Percentiles rank a stretch among this genome's conserved stretches.
These are phyloP conservation scores for Propithecus coquereli DNA, from an alignment of 2,113 vertebrate genomes.

Conservation along the genomic window DNA sequence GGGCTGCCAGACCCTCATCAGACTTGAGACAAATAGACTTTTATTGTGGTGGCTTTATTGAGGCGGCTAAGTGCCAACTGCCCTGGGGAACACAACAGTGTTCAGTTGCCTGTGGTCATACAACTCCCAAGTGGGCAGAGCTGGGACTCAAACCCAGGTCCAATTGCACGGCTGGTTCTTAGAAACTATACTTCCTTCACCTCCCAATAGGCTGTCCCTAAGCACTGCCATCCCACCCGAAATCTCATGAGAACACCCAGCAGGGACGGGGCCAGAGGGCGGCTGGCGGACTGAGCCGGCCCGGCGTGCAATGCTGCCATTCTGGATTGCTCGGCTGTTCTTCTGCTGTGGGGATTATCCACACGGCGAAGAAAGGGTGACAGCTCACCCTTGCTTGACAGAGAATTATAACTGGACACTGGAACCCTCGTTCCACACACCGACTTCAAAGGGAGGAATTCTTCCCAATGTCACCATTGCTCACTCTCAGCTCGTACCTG, in stretches of 20 bases:
- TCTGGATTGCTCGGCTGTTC: not conserved
- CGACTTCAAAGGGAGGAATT: not conserved
- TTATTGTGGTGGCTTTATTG: not conserved
- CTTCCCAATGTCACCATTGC: not conserved
- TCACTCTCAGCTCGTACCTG: not conserved
- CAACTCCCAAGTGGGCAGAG: not conserved
- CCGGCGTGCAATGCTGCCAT: too few relatives aligned
- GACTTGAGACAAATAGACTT: not conserved
- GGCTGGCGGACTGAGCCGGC: not conserved
- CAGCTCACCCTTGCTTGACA: not conserved
- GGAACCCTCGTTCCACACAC: not conserved
- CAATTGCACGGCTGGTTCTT: not conserved
- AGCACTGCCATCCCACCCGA: not conserved
- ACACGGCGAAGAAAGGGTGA: not conserved
- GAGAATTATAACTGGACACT: not conserved
- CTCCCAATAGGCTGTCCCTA: not conserved
- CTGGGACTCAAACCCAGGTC: not conserved
- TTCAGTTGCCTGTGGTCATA: not conserved
- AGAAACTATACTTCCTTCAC: not conserved
- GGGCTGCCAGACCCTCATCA: not conserved
- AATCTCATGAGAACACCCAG: not conserved
- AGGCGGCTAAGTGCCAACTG: not conserved
- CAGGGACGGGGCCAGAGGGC: not conserved
- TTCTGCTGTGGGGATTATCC: not conserved
- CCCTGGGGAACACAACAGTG: accelerated